Evolutionary conservation across 2,888 invertebrate genomes (phyloP), one percentile per base, ranked within the genome.

Genomic region (Tachina lurida): DNA sequence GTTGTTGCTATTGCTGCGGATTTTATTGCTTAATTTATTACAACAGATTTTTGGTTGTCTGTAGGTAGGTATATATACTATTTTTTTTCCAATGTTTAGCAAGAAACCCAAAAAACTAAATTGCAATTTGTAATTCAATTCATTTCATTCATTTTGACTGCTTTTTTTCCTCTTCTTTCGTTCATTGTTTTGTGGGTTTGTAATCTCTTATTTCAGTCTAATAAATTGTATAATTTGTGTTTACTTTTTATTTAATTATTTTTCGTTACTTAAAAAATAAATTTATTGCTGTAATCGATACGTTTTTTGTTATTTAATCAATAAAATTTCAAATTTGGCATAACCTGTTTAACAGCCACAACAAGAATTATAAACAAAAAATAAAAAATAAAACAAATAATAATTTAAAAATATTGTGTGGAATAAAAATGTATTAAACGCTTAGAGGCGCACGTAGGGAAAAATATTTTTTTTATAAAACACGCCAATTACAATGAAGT

Each of bases 121-220:
- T 63, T 76, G 62, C 56, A 76, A 70, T 82, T 82, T 76, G 82
- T 76, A 62, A 75, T 81, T 75, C 39, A 56, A 71, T 79, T 71
- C 47, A 56, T 71, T 71, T 47, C n/a, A 41, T 62, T 54, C 15
- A 31, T 43, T 70, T 63, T 56, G 9, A 13, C 39, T 31, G 12
- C 13, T 19, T 19, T n/a, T 70, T 41, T 62, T 10, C 49, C 52
- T n/a, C 19, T 45, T 41, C 41, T 17, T 63, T 52, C 47, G 15
- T 43, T 75, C 41, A 9, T 10, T 63, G 45, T 47, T 39, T 73
- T 22, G 54, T 47, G 17, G 71, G 39, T 39, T 79, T 62, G 52
- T 41, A 47, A 49, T 63, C 62, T 41, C 1, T 31, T 4, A 12
- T 17, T 31, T 62, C 13, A 47, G 10, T 17, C 31, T 60, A 60